Base-by-base conservation (phyloP, 2,113 vertebrate genomes). In the Malaclemys terrapin region DNA sequence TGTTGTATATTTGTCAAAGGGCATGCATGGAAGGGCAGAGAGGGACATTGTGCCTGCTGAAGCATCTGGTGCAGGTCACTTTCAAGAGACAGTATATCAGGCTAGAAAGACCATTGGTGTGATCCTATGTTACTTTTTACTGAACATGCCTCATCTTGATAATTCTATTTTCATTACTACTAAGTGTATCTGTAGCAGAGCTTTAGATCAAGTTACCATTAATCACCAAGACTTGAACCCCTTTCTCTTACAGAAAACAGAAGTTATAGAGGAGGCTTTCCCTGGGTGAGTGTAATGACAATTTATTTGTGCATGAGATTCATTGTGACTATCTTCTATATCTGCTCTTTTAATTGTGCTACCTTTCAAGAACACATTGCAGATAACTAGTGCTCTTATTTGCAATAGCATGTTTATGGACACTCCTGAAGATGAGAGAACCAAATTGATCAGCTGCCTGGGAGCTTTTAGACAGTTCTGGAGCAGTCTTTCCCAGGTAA, bases 191-290 rank as follows among this genome's bases (percentile, higher is more conserved):
- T 35, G 5, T 91, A 2, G 0, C 1, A 56, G 24, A 16, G 35
- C 57, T 53, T 53, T 50, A 91, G 85, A 87, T 10, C 12, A 87
- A 76, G 45, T 62, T 22, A 22, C 22, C 50, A 0, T 78, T 49
- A 4, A 81, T 97, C 31, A 95, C 45, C 82, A 0, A 0, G 2
- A 1, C 0, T 54, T 76, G 42, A 76, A 76, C 10, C 22, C 5
- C 94, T 96, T 93, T 93, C 22, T 88, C 24, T 96, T 96, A 56
- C 96, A 99, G 99, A 99, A 99, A 99, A 99, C 99, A 3, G 99
- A 99, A 96, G 98, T 99, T 82, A 99, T 99, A 89, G 99, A 99
- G 97, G 99, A 99, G 96, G 99, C 99, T 42, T 99, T 99, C 97
- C 99, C 99, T 90, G 99, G 99, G 99, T 99, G 97, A 99, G 99